Percentiles rank a stretch among this genome's conserved stretches.
Evolutionary conservation across 1,140 invertebrate genomes (phyloP).

Genomic region (Phenacoccus solenopsis): DNA sequence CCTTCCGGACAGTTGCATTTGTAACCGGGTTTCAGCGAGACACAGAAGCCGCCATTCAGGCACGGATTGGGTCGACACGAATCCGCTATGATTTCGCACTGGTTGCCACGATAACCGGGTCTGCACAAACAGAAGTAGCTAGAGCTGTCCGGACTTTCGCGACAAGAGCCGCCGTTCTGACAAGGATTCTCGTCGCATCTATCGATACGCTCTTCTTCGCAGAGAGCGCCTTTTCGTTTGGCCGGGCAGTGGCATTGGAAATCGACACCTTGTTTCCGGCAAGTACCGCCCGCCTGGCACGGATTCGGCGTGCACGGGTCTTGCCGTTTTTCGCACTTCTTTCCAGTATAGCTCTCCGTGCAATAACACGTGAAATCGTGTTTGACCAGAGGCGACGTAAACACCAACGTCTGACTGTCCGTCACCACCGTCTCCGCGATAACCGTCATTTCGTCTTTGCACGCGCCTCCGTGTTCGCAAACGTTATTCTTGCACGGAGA

Average conservation of each 20-base stretch:
- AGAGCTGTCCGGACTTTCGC: slow-evolving; percentile 67
- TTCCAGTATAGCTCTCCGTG: slow-evolving; percentile 59
- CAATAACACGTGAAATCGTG: slow-evolving; percentile 71
- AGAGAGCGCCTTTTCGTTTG: slow-evolving; percentile 64
- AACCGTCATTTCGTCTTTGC: slow-evolving; percentile 56
- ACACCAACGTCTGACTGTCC: slow-evolving; percentile 61
- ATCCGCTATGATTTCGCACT: slow-evolving; percentile 72
- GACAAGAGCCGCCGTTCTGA: slow-evolving; percentile 76
- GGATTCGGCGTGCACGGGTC: slow-evolving; percentile 86
- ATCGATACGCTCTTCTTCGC: slow-evolving; percentile 68
- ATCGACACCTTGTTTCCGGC: slow-evolving; percentile 62
- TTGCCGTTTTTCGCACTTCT: slow-evolving; percentile 65
- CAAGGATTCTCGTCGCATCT: slow-evolving; percentile 73
- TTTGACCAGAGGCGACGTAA: slow-evolving; percentile 62
- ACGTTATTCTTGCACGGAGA: slow-evolving; percentile 52
- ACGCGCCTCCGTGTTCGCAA: slow-evolving; percentile 64
- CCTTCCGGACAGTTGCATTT: slow-evolving; percentile 75
- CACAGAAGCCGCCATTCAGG: slow-evolving; percentile 67
- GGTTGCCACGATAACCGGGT: slow-evolving; percentile 73
- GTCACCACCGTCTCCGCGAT: slow-evolving; percentile 53
- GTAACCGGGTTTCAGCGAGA: slow-evolving; percentile 67
- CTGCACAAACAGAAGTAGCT: slow-evolving; percentile 82
- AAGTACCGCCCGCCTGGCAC: slow-evolving; percentile 66
- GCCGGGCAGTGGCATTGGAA: slow-evolving; percentile 69
- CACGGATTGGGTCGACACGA: slow-evolving; percentile 84